phyloP scores from a whole-genome alignment of 1,140 invertebrate species.

The Leptoteleia sp. region DNA sequence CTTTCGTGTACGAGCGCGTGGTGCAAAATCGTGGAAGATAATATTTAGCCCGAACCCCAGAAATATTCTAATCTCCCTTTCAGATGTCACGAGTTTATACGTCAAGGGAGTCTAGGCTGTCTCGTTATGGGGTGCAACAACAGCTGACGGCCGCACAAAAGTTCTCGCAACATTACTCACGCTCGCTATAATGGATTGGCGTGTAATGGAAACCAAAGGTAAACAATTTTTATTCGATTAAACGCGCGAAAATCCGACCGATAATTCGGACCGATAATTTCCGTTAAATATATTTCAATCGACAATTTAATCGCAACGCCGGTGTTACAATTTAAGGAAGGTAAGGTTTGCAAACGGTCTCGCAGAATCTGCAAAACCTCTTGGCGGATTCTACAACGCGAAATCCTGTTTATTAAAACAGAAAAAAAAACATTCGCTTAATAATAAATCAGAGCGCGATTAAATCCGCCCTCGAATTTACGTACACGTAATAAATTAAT shows the following conservation, averaged over 20 bases:
- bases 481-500: constrained; percentile 40
- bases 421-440: not conserved
- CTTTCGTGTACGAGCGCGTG: constrained; percentile 52
- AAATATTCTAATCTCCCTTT: constrained; percentile 77
- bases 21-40: constrained; percentile 69
- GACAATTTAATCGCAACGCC: not conserved
- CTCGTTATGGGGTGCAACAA: constrained; percentile 64
- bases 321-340: not conserved
- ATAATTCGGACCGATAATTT: too few relatives aligned
- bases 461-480: constrained; percentile 19
- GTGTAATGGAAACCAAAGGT: constrained; percentile 45
- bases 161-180: constrained; percentile 66
- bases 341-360: too few relatives aligned
- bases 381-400: constrained; percentile 2
- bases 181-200: constrained; percentile 45
- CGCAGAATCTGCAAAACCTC: not conserved
- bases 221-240: constrained; percentile 51
- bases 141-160: constrained; percentile 78
- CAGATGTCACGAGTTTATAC: constrained; percentile 67
- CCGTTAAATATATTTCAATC: not conserved
- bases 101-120: constrained; percentile 57
- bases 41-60: constrained; percentile 73
- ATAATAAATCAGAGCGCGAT: constrained; percentile 14
- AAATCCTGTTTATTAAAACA: constrained; percentile 4
- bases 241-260: not conserved